phyloP scores from a whole-genome alignment of 2,113 vertebrate genomes.

The Gobius niger region DNA sequence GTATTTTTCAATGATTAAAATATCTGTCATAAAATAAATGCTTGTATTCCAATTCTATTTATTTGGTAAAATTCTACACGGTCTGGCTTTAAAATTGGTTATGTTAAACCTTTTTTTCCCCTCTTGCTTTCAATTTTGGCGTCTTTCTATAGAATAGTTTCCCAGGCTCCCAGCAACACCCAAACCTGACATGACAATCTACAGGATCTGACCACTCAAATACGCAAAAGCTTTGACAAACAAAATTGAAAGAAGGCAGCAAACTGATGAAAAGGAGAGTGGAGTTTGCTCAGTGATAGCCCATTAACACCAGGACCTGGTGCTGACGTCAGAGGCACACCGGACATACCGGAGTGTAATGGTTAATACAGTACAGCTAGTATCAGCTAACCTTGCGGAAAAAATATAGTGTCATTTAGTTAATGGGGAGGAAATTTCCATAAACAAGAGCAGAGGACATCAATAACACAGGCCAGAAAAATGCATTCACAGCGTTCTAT shows the following conservation, averaged over 20 bases:
- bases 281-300: constrained; percentile 14
- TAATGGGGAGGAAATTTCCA: background rate
- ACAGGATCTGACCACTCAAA: background rate
- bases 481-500: too few relatives aligned
- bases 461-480: background rate
- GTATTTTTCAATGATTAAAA: too few relatives aligned
- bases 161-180: background rate
- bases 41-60: too few relatives aligned
- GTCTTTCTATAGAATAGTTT: background rate
- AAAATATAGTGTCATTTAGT: background rate
- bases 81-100: too few relatives aligned
- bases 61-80: too few relatives aligned
- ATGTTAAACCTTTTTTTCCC: too few relatives aligned
- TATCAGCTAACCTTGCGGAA: background rate
- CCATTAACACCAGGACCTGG: constrained; percentile 14
- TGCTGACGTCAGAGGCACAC: constrained; percentile 1
- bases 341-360: background rate
- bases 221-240: background rate
- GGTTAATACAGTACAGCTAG: background rate
- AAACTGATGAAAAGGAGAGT: background rate
- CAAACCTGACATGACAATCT: background rate
- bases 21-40: too few relatives aligned
- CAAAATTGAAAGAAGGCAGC: background rate
- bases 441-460: background rate
- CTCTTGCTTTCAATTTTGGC: too few relatives aligned